Evolutionary conservation across 64 coral and sea anemone genomes (phyloP), one percentile per base, ranked within the genome.

Genomic region (Stichodactyla helianthus): DNA sequence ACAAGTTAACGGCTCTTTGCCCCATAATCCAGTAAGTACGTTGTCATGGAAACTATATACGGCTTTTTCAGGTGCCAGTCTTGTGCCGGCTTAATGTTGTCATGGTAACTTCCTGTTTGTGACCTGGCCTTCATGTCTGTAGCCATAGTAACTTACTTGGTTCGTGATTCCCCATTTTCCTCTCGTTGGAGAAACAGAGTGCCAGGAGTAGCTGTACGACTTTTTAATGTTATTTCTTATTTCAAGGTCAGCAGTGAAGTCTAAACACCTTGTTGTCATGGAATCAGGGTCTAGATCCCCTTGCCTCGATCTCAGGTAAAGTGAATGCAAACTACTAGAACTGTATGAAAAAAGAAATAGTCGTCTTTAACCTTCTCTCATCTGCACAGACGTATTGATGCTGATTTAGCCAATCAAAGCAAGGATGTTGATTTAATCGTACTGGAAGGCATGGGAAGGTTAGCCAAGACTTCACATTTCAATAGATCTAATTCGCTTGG

Each of bases 401-500:
- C 90, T 53, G 93, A 99, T 5, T 93, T 99, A 52, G 97, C 90
- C 7, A 60, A 67, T 54, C 89, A 87, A 20, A 92, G 97, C 86
- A 81, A 54, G 86, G 88, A 99, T 60, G 97, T 88, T 6, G 97
- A 99, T 86, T 82, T 99, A 16, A 59, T 99, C 26, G 84, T 99
- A 28, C 44, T 99, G 15, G 93, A 99, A 86, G 97, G 93, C 59
- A 99, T 99, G 97, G 93, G 97, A 83, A 99, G 93, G 93, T 99
- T 78, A n/a, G 53, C 1, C 4, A 52, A 63, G 14, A 63, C 60
- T 63, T 16, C 19, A 16, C 20, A 16, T 63, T 6, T 6, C 16
- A 13, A 13, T 16, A 62, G 11, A 11, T 59, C 10, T 59, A n/a
- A n/a, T n/a, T n/a, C n/a, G n/a, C n/a, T n/a, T n/a, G n/a, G n/a